Conservation (phyloP, 2,113 vertebrate species). For the Diphyllodes magnificus region DNA sequence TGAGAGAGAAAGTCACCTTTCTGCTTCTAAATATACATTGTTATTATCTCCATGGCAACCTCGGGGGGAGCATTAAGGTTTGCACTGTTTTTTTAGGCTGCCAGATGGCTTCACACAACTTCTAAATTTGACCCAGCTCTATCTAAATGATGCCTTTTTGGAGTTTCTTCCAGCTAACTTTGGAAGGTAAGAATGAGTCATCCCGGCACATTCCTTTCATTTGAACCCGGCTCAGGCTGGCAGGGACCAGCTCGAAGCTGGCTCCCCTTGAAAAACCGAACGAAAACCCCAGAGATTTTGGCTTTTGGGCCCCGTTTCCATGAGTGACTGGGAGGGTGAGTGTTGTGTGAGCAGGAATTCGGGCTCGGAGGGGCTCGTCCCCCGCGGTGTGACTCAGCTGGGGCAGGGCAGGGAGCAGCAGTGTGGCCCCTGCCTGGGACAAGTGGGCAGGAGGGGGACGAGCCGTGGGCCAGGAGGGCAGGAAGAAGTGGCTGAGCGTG, state of each 20-base stretch:
- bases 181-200: constrained; percentile 87
- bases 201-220: neutral
- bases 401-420: neutral
- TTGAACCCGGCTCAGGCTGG: neutral
- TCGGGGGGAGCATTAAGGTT: constrained; percentile 32
- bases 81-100: constrained; percentile 78
- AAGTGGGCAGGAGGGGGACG: neutral
- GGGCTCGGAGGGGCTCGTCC: neutral
- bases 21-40: constrained; percentile 44
- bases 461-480: neutral
- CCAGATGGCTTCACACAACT: constrained; percentile 99
- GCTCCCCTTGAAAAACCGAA: neutral
- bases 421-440: neutral
- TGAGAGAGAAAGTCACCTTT: constrained; percentile 34
- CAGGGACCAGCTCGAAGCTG: neutral
- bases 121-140: constrained; percentile 97
- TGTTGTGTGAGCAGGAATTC: neutral
- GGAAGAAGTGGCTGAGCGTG: accelerated
- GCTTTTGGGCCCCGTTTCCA: neutral
- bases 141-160: constrained; percentile 98
- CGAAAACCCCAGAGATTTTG: neutral
- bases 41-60: constrained; percentile 65
- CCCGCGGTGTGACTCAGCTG: neutral
- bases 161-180: constrained; percentile 98
- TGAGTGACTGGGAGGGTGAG: neutral